These are phyloP conservation scores for Zaprionus inermis DNA, from an alignment of 1,140 invertebrate genomes.

Conservation along the genomic window DNA sequence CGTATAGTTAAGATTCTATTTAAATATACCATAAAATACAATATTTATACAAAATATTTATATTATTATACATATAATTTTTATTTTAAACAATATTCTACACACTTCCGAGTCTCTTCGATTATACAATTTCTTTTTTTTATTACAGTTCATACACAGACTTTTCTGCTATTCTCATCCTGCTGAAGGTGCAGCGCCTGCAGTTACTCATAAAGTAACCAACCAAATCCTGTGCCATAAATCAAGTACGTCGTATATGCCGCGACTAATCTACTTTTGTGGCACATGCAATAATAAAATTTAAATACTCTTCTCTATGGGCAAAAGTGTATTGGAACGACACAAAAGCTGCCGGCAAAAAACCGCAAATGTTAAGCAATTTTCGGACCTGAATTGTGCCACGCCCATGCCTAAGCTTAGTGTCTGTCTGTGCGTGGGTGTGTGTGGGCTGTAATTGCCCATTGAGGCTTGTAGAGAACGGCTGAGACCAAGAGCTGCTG, in stretches of 20 bases:
- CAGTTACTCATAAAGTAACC: neutral
- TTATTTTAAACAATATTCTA: too few species aligned
- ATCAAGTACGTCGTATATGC: neutral
- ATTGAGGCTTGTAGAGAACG: constrained; percentile 58
- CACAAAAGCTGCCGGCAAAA: constrained; percentile 36
- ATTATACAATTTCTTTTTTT: too few species aligned
- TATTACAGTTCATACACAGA: too few species aligned
- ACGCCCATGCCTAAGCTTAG: constrained; percentile 36
- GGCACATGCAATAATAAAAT: constrained; percentile 7
- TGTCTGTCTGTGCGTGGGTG: constrained; percentile 5
- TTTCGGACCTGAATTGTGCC: constrained; percentile 30
- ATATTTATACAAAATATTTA: too few species aligned
- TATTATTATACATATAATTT: too few species aligned
- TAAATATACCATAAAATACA: too few species aligned
- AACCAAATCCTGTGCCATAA: neutral
- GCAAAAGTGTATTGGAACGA: constrained; percentile 3
- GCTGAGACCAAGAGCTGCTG: constrained; percentile 26
- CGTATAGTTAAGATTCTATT: too few species aligned
- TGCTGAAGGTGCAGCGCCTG: neutral
- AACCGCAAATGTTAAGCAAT: constrained; percentile 53
- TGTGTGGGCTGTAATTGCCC: constrained; percentile 56
- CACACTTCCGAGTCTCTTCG: too few species aligned
- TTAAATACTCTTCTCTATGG: constrained; percentile 8
- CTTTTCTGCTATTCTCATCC: neutral
- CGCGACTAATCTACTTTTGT: neutral